Evolutionary conservation across 2,113 vertebrate genomes (phyloP), one percentile per base, ranked within the genome.

Genomic region (Centropristis striata): DNA sequence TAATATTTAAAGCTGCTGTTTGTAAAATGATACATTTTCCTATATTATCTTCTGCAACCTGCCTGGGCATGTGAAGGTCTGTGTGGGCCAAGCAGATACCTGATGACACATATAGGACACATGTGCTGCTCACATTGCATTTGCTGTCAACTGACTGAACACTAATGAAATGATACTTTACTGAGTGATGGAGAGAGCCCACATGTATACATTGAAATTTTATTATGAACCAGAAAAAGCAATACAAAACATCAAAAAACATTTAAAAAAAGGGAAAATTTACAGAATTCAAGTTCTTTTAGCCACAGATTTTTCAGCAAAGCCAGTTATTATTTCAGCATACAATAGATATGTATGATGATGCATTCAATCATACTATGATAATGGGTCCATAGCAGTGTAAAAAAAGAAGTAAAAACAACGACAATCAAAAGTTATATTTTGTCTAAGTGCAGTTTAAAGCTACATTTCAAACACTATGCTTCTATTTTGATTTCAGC

Each of bases 41-140:
- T n/a, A n/a, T n/a, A 51, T 32, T 49, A 55, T 73, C 16, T 49
- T 67, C 14, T 49, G 74, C 55, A 80, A 69, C 86, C 27, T 86
- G 91, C 68, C 88, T 85, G 78, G 75, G 65, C 87, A 84, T 88
- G 90, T 69, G 28, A 46, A 42, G 15, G 60, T 59, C n/a, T 32
- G 36, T 51, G 73, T 73, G 51, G 36, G 36, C 78, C 50, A 74
- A 41, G 75, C 20, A 59, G 64, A 53, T 65, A 68, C 75, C 88
- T 50, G 75, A 83, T 67, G 71, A 75, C 74, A 80, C 64, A 58
- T 18, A 39, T 14, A 42, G 51, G 75, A 20, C 9, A 54, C 71
- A 73, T 49, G 80, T 72, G 77, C 42, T 50, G 42, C 81, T 90
- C 78, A 50, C 42, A 67, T 81, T 84, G 27, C 88, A 81, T 68